phyloP scores from a whole-genome alignment of 2,888 invertebrate species.

The Athetis lepigone region DNA sequence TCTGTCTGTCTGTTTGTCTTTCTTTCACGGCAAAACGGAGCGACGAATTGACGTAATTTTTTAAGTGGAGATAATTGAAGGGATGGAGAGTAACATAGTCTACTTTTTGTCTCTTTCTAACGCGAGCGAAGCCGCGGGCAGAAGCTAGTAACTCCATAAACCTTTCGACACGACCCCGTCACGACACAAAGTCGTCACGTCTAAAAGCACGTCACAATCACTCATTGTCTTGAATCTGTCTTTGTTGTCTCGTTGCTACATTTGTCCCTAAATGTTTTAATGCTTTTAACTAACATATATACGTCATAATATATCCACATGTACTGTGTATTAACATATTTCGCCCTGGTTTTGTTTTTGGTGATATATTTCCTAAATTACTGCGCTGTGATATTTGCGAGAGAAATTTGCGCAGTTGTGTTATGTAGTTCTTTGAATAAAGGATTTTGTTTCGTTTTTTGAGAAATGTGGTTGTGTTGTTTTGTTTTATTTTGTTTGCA shows the following conservation, averaged over 20 bases:
- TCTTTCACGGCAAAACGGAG: no score
- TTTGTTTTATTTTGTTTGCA: slow-evolving; percentile 5
- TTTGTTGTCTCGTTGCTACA: slow-evolving; percentile 75
- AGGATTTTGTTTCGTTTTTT: slow-evolving; percentile 2
- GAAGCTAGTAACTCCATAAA: slow-evolving; percentile 2
- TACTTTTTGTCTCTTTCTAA: no score
- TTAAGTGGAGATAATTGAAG: no score
- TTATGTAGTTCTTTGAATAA: slow-evolving; percentile 4
- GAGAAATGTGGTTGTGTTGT: no score
- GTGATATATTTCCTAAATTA: slow-evolving; percentile 43
- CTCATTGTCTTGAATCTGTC: slow-evolving; percentile 71
- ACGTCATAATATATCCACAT: slow-evolving; percentile 50
- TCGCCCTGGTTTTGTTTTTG: slow-evolving; percentile 42
- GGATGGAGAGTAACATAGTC: no score
- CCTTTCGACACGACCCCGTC: slow-evolving; percentile 37
- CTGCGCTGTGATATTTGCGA: slow-evolving; percentile 27
- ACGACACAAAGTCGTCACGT: slow-evolving; percentile 57
- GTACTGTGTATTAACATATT: slow-evolving; percentile 44
- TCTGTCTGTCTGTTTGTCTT: no score
- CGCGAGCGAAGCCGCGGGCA: no score
- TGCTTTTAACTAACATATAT: slow-evolving; percentile 63
- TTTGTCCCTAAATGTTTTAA: slow-evolving; percentile 67
- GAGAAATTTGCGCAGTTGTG: slow-evolving; percentile 17
- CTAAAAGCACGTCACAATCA: slow-evolving; percentile 65
- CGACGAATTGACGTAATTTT: no score